Conservation (phyloP, 2,888 invertebrate genomes). For the Lepidocyrtinus sp. region DNA sequence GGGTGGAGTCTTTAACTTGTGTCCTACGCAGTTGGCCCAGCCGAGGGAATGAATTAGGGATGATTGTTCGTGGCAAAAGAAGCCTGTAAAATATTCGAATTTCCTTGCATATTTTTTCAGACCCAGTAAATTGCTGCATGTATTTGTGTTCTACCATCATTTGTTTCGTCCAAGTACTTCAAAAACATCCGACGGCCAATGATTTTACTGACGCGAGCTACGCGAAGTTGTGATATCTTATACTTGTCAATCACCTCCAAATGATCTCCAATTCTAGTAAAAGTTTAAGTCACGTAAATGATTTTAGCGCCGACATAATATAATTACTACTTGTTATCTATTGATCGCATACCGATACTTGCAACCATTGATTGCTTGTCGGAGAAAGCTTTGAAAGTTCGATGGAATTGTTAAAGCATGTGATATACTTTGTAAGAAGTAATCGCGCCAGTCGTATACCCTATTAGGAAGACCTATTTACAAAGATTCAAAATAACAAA, state of each 20-base stretch:
- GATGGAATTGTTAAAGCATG: conserved; percentile 94
- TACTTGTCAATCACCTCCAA: conserved; percentile 97
- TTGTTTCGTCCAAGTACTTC: conserved; percentile 86
- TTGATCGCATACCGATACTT: conserved; percentile 78
- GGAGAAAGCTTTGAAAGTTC: conserved; percentile 91
- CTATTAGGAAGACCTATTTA: too few relatives aligned
- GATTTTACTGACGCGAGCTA: conserved; percentile 91
- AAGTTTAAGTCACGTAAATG: too few relatives aligned
- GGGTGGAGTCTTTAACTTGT: conserved; percentile 86
- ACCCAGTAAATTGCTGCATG: background rate
- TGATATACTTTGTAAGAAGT: conserved; percentile 89
- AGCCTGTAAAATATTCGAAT: conserved; percentile 75
- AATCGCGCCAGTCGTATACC: conserved; percentile 96
- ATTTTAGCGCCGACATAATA: too few relatives aligned
- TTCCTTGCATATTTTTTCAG: background rate
- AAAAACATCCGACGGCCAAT: conserved; percentile 93
- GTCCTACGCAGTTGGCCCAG: conserved; percentile 93
- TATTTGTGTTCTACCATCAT: conserved; percentile 47
- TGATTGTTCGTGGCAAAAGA: conserved; percentile 98
- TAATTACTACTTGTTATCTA: too few relatives aligned
- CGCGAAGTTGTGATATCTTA: conserved; percentile 89
- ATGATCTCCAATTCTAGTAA: conserved; percentile 80
- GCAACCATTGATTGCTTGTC: conserved; percentile 82
- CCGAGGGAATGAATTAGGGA: conserved; percentile 96
- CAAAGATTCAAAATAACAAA: too few relatives aligned